Conservation (phyloP, 2,113 vertebrate genomes). For the Oreochromis tanganicae region DNA sequence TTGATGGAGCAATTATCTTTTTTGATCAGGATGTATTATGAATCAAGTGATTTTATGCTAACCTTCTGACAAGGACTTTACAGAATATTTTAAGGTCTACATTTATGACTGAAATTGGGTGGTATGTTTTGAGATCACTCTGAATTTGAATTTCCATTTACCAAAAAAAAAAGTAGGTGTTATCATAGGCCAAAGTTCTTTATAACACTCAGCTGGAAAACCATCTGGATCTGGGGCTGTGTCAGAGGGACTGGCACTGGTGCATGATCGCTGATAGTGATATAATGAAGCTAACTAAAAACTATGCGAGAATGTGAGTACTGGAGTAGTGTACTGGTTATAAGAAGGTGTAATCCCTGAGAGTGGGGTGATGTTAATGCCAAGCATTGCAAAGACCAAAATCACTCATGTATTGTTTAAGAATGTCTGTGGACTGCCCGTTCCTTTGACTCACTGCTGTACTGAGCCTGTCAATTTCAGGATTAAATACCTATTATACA, state of each 20-base stretch:
- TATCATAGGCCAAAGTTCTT: background rate
- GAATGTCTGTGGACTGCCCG: background rate
- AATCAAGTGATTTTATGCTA: background rate
- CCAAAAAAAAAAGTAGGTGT: background rate
- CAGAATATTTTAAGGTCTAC: background rate
- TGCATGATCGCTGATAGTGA: fast-evolving
- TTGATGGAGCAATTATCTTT: background rate
- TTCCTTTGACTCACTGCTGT: background rate
- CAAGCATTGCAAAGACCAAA: background rate
- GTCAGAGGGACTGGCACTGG: background rate
- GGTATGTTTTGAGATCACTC: background rate
- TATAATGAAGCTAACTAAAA: background rate
- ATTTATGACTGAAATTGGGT: background rate
- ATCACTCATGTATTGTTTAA: background rate
- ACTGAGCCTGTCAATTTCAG: background rate
- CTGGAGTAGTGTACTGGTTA: background rate
- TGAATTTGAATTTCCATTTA: fast-evolving
- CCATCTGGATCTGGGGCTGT: fast-evolving
- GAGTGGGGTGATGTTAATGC: background rate
- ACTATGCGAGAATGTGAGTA: background rate
- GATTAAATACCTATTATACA: too few relatives aligned
- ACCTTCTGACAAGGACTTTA: background rate
- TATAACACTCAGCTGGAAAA: fast-evolving
- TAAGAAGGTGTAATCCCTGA: background rate
- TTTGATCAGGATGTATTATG: background rate